Evolutionary conservation across 1,140 invertebrate species (phyloP).

Genomic region (Akabosia matsudoensis): DNA sequence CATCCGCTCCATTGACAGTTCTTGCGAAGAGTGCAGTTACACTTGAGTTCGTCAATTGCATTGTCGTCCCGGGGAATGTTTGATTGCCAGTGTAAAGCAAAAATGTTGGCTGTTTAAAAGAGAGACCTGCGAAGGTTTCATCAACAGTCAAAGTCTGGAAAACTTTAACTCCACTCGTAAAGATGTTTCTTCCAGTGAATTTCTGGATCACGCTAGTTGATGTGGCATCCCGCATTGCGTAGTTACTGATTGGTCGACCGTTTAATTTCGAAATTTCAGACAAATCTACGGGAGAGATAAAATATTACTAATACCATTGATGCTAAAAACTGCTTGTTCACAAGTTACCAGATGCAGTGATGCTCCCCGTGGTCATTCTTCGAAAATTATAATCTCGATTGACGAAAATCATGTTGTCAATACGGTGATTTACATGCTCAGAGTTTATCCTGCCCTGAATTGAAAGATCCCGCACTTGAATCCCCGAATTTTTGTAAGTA

Average conservation of each 20-base stretch:
- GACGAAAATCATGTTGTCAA: conserved; percentile 13
- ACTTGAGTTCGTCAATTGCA: not conserved
- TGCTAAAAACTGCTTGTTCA: no score
- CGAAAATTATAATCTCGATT: conserved; percentile 9
- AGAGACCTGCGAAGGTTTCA: not conserved
- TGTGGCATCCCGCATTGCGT: not conserved
- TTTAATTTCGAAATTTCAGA: conserved; percentile 5
- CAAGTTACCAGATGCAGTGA: not conserved
- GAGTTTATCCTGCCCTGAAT: no score
- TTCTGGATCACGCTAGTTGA: not conserved
- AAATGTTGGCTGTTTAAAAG: not conserved
- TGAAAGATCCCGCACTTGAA: not conserved
- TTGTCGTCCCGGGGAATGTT: not conserved
- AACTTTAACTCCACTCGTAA: not conserved
- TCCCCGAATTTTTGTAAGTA: not conserved
- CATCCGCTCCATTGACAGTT: not conserved
- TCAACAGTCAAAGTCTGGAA: not conserved
- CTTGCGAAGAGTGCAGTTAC: not conserved
- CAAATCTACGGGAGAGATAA: no score
- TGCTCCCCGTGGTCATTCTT: not conserved
- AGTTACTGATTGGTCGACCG: not conserved
- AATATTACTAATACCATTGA: no score
- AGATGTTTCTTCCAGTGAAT: not conserved
- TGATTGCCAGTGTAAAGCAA: not conserved
- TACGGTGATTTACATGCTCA: no score